Conservation (phyloP, 2,797 vertebrate genomes). For the Phyllotis vaccarum region DNA sequence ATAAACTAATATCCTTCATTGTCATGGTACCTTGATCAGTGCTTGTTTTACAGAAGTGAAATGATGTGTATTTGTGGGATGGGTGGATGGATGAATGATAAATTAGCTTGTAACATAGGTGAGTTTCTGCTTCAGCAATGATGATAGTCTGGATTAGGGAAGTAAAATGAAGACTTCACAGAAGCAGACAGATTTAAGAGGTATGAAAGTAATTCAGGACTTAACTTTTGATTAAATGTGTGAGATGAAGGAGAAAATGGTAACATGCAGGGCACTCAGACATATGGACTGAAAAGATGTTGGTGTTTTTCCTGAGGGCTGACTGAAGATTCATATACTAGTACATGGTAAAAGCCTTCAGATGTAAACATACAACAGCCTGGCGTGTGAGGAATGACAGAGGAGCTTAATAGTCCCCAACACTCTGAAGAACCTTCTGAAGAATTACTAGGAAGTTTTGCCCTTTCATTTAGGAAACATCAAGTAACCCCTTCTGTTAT, state of each 20-base stretch:
- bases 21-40: not conserved
- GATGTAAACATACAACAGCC: not conserved
- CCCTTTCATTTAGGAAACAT: not conserved
- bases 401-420: not conserved
- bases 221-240: conserved; percentile 17
- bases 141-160: not conserved
- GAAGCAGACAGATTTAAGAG: conserved; percentile 28
- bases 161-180: not conserved
- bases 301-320: not conserved
- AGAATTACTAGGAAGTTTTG: not conserved
- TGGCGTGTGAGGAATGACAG: not conserved
- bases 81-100: not conserved
- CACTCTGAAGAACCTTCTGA: not conserved
- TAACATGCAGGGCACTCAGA: not conserved
- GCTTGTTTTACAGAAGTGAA: not conserved
- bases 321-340: not conserved
- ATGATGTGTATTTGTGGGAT: not conserved
- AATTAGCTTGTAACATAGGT: not conserved
- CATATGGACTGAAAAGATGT: not conserved
- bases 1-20: not conserved
- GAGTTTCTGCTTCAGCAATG: not conserved
- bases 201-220: not conserved
- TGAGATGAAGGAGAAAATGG: not conserved
- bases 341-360: not conserved
- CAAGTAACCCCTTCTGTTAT: not conserved